Evolutionary conservation across 2,113 vertebrate genomes (phyloP), one percentile per base, ranked within the genome.

Genomic region (Paramisgurnus dabryanus): DNA sequence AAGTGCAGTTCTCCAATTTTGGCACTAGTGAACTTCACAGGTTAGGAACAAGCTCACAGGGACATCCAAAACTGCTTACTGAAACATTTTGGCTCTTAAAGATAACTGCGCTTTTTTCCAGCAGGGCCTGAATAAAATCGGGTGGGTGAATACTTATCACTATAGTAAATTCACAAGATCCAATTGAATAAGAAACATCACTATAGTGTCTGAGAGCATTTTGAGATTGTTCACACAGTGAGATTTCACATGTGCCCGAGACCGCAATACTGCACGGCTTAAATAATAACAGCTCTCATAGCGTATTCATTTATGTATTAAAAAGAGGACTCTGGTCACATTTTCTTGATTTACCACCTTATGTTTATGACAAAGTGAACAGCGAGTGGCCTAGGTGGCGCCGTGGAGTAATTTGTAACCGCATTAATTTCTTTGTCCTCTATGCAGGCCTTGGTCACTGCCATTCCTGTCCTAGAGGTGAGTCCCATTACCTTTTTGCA

Each of bases 251-350:
- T 87, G 87, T 86, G 88, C 87, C 82, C 83, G 82, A 86, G 73
- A 71, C 68, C 73, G 84, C 85, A 90, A 88, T 90, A 89, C 85
- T 83, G 83, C 87, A 84, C 84, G 85, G 86, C 86, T 87, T 92
- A 91, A 93, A 92, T 93, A 92, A 92, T 88, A 89, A 89, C 89
- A 87, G 82, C 86, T 90, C 91, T 93, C 91, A 92, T 91, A 93
- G 90, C 87, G 87, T 91, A 92, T 92, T 93, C 89, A 93, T 94
- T 93, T 92, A 93, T 93, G 91, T 92, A 92, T 92, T 92, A 91
- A 93, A 93, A 83, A 87, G 79, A 72, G 77, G 89, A 87, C 88
- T 89, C 88, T 89, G 85, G 77, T 88, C 90, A 90, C 89, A 90
- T 92, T 91, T 92, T 88, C 87, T 88, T 90, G 86, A 88, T 92